phyloP scores from a whole-genome alignment of 2,888 invertebrate species.

The Linyphia triangularis region DNA sequence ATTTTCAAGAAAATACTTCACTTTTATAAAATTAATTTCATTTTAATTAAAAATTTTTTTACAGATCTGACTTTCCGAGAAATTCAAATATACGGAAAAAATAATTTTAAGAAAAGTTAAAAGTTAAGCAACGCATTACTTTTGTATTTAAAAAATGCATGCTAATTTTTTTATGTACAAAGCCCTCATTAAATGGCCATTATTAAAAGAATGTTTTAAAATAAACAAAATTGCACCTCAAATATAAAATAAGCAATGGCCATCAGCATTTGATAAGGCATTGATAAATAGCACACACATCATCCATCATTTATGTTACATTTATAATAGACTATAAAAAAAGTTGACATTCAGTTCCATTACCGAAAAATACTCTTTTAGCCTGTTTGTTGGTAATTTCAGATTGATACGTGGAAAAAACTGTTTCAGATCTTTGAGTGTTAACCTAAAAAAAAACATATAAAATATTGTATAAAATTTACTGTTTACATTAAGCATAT shows the following conservation, averaged over 20 bases:
- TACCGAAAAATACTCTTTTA: conserved; percentile 85
- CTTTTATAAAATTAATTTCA: not conserved
- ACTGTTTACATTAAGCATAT: not conserved
- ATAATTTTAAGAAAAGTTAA: too few relatives aligned
- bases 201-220: not conserved
- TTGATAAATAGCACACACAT: too few relatives aligned
- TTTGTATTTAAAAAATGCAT: too few relatives aligned
- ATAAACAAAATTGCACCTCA: not conserved
- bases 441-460: conserved; percentile 82
- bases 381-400: conserved; percentile 91
- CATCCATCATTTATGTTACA: too few relatives aligned
- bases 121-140: too few relatives aligned
- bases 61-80: too few relatives aligned
- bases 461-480: not conserved
- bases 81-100: too few relatives aligned
- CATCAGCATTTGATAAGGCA: too few relatives aligned
- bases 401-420: conserved; percentile 93
- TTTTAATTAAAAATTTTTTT: too few relatives aligned
- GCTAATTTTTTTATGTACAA: too few relatives aligned
- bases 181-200: too few relatives aligned
- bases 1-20: not conserved
- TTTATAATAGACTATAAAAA: not conserved
- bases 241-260: not conserved
- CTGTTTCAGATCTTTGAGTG: conserved; percentile 92
- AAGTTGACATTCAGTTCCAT: not conserved